phyloP scores from a whole-genome alignment of 2,797 vertebrate species.

The Microhierax caerulescens region DNA sequence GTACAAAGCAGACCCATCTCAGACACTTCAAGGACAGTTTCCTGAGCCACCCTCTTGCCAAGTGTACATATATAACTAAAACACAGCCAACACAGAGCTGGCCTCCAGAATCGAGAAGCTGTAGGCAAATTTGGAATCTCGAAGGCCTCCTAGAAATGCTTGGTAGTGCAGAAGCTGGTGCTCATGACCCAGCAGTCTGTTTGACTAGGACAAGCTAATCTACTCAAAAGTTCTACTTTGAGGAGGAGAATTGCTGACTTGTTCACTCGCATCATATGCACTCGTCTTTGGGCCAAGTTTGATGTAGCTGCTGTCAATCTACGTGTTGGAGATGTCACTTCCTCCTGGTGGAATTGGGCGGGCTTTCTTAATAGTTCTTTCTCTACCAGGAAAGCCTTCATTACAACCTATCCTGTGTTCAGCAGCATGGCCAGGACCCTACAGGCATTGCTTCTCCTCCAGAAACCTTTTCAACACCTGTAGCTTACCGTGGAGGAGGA shows the following conservation, averaged over 20 bases:
- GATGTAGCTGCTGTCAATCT: not conserved
- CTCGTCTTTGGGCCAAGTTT: not conserved
- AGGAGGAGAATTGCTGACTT: not conserved
- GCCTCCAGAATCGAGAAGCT: not conserved
- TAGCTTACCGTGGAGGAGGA: not conserved
- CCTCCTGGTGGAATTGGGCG: not conserved
- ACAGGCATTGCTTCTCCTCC: not conserved
- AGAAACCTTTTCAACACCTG: not conserved
- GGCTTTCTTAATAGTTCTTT: not conserved
- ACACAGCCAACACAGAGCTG: not conserved
- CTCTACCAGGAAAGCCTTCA: not conserved
- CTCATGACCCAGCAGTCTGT: not conserved
- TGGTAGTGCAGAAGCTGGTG: not conserved
- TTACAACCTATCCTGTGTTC: not conserved
- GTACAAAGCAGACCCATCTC: not conserved
- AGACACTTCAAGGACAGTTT: not conserved
- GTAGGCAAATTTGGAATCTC: not conserved
- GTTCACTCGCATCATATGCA: not conserved
- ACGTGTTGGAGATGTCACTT: not conserved
- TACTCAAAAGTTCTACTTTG: not conserved
- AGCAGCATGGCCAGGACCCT: not conserved
- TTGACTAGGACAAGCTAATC: not conserved
- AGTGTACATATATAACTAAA: not conserved
- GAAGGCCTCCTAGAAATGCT: not conserved
- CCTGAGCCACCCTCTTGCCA: not conserved